These are phyloP conservation scores for Meiosimyza platycephala DNA, from an alignment of 2,888 invertebrate genomes.

Conservation along the genomic window DNA sequence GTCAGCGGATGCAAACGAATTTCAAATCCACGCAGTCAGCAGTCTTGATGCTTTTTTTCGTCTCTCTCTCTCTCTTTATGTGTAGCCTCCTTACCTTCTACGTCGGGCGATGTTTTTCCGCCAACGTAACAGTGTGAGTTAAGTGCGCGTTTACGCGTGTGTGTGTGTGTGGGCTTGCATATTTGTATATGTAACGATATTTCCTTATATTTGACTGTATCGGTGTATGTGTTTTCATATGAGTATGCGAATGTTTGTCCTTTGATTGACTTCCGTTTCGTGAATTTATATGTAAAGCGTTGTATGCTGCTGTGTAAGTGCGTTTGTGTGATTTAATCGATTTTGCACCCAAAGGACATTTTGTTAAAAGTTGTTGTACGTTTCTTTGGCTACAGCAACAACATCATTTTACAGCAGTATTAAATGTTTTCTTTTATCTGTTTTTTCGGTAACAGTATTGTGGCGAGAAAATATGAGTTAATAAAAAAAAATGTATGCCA, in stretches of 20 bases:
- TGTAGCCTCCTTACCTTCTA: not conserved
- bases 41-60: not conserved
- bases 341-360: slow-evolving; percentile 63
- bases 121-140: not conserved
- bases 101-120: not conserved
- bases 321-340: slow-evolving; percentile 55
- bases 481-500: too few species aligned
- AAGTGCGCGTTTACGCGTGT: not conserved
- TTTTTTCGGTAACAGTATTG: too few species aligned
- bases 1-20: not conserved
- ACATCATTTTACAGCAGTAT: too few species aligned
- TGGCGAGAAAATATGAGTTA: too few species aligned
- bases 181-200: not conserved
- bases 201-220: not conserved
- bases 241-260: slow-evolving; percentile 52
- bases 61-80: not conserved
- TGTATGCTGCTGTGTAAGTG: slow-evolving; percentile 17
- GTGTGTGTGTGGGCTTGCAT: not conserved
- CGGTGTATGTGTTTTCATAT: not conserved
- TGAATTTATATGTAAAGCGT: not conserved
- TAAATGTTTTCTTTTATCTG: too few species aligned
- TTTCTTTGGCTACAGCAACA: not conserved
- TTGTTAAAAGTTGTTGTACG: slow-evolving; percentile 34
- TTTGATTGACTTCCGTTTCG: slow-evolving; percentile 61
- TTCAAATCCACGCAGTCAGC: slow-evolving; percentile 19